These are phyloP conservation scores for Anomalospiza imberbis DNA, from an alignment of 2,797 vertebrate species.

Conservation along the genomic window DNA sequence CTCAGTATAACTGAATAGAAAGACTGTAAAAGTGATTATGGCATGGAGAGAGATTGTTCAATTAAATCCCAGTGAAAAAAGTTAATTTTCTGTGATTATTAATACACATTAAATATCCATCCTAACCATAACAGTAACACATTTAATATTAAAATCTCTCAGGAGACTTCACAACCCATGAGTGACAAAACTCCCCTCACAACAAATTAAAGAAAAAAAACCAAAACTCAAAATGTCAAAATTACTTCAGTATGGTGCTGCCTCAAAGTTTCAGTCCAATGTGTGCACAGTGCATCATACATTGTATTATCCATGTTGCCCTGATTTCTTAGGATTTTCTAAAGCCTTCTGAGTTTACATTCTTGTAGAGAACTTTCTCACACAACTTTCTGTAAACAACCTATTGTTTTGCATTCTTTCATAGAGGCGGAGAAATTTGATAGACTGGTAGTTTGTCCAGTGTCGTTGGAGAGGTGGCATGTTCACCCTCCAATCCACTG, in stretches of 20 bases:
- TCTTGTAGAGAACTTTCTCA: no score
- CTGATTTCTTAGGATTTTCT: no score
- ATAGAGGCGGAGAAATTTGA: no score
- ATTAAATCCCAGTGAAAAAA: neutral
- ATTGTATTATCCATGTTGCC: fast-evolving
- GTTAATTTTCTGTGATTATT: neutral
- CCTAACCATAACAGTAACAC: neutral
- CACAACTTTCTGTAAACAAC: no score
- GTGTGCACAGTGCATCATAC: neutral
- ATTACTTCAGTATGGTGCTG: fast-evolving
- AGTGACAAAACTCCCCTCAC: neutral
- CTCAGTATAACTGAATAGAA: neutral
- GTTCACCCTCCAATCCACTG: no score
- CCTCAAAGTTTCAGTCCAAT: neutral
- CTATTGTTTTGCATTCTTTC: no score
- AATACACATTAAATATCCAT: neutral
- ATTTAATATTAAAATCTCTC: neutral
- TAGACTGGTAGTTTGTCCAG: no score
- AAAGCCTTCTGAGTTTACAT: no score
- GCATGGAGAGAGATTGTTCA: neutral
- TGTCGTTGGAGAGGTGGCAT: no score
- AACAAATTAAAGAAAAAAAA: neutral
- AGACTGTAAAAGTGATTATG: neutral
- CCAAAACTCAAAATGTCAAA: neutral
- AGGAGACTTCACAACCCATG: neutral